A percentile compares a stretch with the other conserved stretches of the same genome.
Evolutionary conservation across 2,113 vertebrate genomes (phyloP).

Genomic region (Odontesthes bonariensis): DNA sequence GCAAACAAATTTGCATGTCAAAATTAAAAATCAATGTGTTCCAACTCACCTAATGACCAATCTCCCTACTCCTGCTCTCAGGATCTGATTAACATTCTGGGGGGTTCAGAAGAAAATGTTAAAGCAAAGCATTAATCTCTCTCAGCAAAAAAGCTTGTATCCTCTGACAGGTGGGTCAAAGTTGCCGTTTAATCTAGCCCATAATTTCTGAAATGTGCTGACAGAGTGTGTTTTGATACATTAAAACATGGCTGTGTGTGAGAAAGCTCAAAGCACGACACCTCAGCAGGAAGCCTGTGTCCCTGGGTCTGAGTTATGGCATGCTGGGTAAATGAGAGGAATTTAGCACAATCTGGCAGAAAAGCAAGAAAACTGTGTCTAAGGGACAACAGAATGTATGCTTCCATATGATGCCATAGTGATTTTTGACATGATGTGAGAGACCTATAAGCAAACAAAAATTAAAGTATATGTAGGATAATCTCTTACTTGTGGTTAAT

Average conservation of each 20-base stretch:
- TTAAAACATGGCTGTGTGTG: slow-evolving; percentile 77
- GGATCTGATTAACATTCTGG: slow-evolving; percentile 84
- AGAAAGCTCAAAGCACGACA: slow-evolving; percentile 70
- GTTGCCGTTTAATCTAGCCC: slow-evolving; percentile 85
- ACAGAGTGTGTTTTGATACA: slow-evolving; percentile 83
- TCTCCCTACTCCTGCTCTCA: slow-evolving; percentile 77
- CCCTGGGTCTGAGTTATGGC: slow-evolving; percentile 60
- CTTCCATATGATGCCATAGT: neutral
- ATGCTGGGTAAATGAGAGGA: slow-evolving; percentile 45
- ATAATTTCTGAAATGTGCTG: slow-evolving; percentile 84
- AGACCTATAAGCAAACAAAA: neutral
- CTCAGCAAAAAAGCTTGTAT: slow-evolving; percentile 84
- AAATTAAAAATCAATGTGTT: slow-evolving; percentile 86
- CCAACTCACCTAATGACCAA: slow-evolving; percentile 84
- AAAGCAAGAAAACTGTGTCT: slow-evolving; percentile 2
- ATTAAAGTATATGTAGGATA: neutral
- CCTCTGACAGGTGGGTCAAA: slow-evolving; percentile 86
- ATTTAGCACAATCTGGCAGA: slow-evolving; percentile 14
- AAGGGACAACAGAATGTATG: neutral
- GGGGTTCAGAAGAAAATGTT: slow-evolving; percentile 80
- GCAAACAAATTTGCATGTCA: slow-evolving; percentile 83
- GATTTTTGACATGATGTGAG: neutral
- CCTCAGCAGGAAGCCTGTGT: slow-evolving; percentile 70
- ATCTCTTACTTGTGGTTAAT: neutral
- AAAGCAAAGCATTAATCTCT: slow-evolving; percentile 85